Base-by-base conservation (phyloP, 2,797 vertebrate species). In the Parauchenoglanis ngamensis region DNA sequence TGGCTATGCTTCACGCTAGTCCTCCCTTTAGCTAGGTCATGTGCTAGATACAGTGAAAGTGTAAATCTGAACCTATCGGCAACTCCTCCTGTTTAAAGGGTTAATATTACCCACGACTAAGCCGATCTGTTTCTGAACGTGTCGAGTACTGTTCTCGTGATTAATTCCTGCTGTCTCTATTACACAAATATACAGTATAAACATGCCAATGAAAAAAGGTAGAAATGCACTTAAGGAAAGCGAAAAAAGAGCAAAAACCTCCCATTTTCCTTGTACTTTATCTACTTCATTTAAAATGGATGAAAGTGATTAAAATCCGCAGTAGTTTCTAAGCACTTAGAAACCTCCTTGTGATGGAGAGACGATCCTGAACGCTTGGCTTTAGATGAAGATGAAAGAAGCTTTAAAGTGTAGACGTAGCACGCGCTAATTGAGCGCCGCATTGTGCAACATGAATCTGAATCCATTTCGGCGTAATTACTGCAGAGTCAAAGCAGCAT, bases 311-410 rank as follows among this genome's bases (percentile, higher is more conserved):
- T 86, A 88, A 86, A 88, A 88, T 78, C 88, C 72, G 73, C 80
- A 86, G 65, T 86, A 83, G 86, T 88, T 75, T 46, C 54, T 77
- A 78, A 84, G 85, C 85, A 86, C 85, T 86, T 89, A 80, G 85
- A 86, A 75, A n/a, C 46, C 59, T 56, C 82, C 65, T 81, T 25
- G 54, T 86, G 88, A 89, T 63, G 75, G 72, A 88, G 81, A 86
- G 80, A 59, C 31, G 86, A 84, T 83, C 94, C 94, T 94, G 94
- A 89, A 91, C 94, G 93, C 94, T 92, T 79, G 13, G 92, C 94
- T 92, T 92, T 94, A 94, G 95, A 96, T 95, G 95, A 94, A 96
- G 95, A 96, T 96, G 95, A 97, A 97, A 95, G 96, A 95, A 96
- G 96, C 96, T 96, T 96, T 96, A 96, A 96, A 95, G 94, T 94